Conservation (phyloP, 1,140 invertebrate genomes). For the Drosophila parabipectinata region DNA sequence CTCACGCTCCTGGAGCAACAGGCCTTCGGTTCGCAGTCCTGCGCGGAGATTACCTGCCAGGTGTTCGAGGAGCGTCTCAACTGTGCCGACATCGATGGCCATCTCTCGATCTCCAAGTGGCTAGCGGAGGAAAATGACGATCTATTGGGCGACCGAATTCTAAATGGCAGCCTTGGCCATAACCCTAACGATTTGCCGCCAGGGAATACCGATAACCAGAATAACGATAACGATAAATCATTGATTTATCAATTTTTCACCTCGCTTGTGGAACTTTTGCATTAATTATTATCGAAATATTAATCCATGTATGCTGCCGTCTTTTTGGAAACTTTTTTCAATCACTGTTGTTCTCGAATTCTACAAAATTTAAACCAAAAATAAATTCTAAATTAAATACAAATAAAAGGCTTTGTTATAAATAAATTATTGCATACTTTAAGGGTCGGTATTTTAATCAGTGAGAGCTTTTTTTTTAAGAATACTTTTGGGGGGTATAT, state of each 20-base stretch:
- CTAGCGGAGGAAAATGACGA: slow-evolving; percentile 4
- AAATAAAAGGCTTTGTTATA: not conserved
- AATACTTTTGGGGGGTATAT: not conserved
- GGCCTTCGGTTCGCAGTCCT: slow-evolving; percentile 14
- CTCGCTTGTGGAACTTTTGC: slow-evolving; percentile 4
- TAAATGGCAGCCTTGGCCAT: too few species aligned
- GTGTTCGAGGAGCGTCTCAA: slow-evolving; percentile 41
- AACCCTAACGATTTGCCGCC: not conserved
- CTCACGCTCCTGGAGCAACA: slow-evolving; percentile 39
- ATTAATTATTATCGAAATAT: not conserved
- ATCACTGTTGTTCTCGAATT: not conserved
- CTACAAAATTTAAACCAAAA: not conserved
- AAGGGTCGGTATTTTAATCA: not conserved
- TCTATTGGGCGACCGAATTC: too few species aligned
- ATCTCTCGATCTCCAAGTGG: slow-evolving; percentile 51
- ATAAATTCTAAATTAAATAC: not conserved
- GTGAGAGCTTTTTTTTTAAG: too few species aligned
- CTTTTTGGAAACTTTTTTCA: not conserved
- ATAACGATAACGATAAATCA: too few species aligned
- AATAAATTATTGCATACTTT: not conserved
- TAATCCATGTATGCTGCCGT: not conserved
- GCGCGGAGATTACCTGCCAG: slow-evolving; percentile 19
- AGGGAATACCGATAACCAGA: not conserved
- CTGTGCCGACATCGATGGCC: slow-evolving; percentile 18
- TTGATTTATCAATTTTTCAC: not conserved